Evolutionary conservation across 2,113 vertebrate genomes (phyloP), one percentile per base, ranked within the genome.

Genomic region (Collichthys lucidus): DNA sequence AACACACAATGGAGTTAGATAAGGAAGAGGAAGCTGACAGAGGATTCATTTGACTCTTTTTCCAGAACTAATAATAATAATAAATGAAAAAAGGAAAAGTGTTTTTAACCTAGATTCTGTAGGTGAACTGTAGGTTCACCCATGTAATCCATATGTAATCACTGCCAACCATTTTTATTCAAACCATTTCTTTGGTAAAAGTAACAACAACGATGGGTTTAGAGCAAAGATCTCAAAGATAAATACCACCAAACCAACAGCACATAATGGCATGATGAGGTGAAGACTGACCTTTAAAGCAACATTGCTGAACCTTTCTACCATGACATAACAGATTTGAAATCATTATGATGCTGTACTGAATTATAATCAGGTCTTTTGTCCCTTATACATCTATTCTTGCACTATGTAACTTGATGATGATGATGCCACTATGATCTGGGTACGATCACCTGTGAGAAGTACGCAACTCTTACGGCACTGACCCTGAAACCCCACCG

Each of bases 61-160:
- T 57, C 68, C 50, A 68, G 15, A 22, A 22, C 12, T 63, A 63
- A 63, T 63, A 62, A 63, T 63, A 62, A 63, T 63, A 44, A 42
- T 42, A 6, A 17, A 40, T 11, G 10, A 61, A 4, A 20, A 20
- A 5, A 62, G 19, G 4, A 61, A 61, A 61, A 11, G 8, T 35
- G 57, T 10, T 60, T 31, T 17, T 60, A 19, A 19, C 15, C 16
- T 10, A 19, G 26, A 19, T 14, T 35, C 16, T 59, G 57, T 10
- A 60, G 57, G 16, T 26, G 24, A 59, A 22, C 53, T 24, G 4
- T 26, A 16, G 24, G 53, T 14, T 24, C n/a, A 56, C 4, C 4
- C 53, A 56, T 5, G n/a, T 17, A 10, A 62, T 62, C 31, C 11
- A 42, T 4, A 42, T 4, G 7, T 44, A 4, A 44, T 44, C 11